Percentiles rank a stretch among this genome's conserved stretches.
Evolutionary conservation across 2,888 invertebrate genomes (phyloP).

Genomic region (Ethmia dodecea): DNA sequence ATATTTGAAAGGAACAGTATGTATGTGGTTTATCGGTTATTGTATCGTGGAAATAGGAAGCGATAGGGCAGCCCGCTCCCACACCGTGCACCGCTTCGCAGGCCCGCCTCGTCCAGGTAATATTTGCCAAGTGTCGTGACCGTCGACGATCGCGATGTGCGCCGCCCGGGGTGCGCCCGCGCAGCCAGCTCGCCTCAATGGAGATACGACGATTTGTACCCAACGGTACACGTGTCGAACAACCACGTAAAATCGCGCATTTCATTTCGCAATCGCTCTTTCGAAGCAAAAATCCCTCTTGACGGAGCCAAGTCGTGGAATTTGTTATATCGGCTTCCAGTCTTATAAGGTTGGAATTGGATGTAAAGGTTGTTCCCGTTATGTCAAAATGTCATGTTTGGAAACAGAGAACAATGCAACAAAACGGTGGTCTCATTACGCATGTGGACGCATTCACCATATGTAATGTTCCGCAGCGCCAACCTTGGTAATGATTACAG

Average conservation of each 20-base stretch:
- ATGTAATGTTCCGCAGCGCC: constrained; percentile 7
- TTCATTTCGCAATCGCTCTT: constrained; percentile 37
- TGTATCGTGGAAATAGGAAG: constrained; percentile 67
- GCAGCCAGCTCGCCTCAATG: constrained; percentile 45
- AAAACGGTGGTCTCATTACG: constrained; percentile 16
- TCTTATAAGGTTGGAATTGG: constrained; percentile 11
- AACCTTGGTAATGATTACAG: too few relatives aligned
- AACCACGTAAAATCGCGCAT: constrained; percentile 44
- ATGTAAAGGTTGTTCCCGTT: constrained; percentile 12
- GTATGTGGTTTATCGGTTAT: constrained; percentile 53
- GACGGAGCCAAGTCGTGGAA: constrained; percentile 34
- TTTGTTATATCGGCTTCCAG: constrained; percentile 25
- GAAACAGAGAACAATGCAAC: constrained; percentile 10
- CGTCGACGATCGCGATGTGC: constrained; percentile 71
- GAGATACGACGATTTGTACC: constrained; percentile 67
- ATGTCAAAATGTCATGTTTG: constrained; percentile 14
- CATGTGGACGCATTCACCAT: constrained; percentile 16
- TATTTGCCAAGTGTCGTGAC: constrained; percentile 77
- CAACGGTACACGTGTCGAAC: constrained; percentile 67
- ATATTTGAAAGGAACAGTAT: constrained; percentile 31
- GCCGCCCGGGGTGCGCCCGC: constrained; percentile 66
- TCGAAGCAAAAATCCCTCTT: constrained; percentile 29
- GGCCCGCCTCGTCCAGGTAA: constrained; percentile 57
- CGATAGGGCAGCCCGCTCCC: constrained; percentile 70
- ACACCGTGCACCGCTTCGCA: constrained; percentile 47